Percentiles rank a stretch among this genome's conserved stretches.
Conservation (phyloP, 1,140 invertebrate genomes). For the Sycobia sp. region DNA sequence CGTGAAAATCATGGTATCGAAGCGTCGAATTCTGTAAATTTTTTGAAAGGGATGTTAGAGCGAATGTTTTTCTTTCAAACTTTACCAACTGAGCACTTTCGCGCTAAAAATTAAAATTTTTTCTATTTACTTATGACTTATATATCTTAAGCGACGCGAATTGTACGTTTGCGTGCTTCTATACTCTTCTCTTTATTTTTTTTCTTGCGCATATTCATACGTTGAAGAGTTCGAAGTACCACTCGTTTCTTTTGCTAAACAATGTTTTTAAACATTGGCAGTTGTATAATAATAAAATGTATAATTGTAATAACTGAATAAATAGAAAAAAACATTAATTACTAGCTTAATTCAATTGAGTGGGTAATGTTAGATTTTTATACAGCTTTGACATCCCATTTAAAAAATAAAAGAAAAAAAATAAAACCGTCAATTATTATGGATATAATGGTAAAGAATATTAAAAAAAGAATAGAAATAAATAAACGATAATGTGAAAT, state of each 20-base stretch:
- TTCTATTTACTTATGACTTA: conserved; percentile 22
- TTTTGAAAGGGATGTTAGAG: conserved; percentile 21
- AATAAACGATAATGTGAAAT: conserved; percentile 25
- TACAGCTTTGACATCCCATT: conserved; percentile 35
- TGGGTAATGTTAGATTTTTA: conserved; percentile 33
- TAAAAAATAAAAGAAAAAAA: conserved; percentile 39
- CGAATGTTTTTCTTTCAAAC: conserved; percentile 16
- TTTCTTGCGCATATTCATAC: conserved; percentile 21
- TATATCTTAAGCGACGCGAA: conserved; percentile 27
- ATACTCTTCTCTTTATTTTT: conserved; percentile 1
- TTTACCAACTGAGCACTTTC: conserved; percentile 29
- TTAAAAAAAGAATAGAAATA: conserved; percentile 29
- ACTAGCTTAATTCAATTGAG: conserved; percentile 47
- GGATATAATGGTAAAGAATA: conserved; percentile 45
- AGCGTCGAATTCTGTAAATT: conserved; percentile 7
- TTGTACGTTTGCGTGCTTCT: conserved; percentile 11
- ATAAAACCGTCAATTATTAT: conserved; percentile 59
- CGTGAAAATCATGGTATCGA: not conserved
- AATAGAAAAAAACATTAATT: conserved; percentile 42
- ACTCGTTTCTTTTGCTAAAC: not conserved
- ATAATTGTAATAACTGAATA: conserved; percentile 29
- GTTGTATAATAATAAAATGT: conserved; percentile 26
- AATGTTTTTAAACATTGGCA: not conserved
- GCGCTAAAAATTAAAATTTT: conserved; percentile 34
- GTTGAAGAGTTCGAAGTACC: not conserved